Evolutionary conservation across 2,888 invertebrate species (phyloP).

Genomic region (Stramonita haemastoma): DNA sequence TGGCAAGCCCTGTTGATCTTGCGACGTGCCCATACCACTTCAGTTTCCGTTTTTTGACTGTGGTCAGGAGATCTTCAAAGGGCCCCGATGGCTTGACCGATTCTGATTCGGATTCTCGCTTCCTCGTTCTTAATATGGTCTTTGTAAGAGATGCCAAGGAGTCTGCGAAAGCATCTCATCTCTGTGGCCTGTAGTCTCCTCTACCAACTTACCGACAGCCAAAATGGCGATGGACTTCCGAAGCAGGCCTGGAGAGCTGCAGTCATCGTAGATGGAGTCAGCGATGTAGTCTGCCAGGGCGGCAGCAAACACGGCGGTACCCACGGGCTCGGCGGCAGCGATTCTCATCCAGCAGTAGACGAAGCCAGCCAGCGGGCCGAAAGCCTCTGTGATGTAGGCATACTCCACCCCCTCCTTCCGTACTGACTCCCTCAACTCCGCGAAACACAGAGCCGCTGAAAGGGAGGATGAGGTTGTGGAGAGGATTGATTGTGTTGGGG

Average conservation of each 20-base stretch:
- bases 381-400: slow-evolving; percentile 62
- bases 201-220: slow-evolving; percentile 64
- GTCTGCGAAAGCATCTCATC: too few species aligned
- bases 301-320: slow-evolving; percentile 60
- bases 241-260: slow-evolving; percentile 53
- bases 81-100: too few species aligned
- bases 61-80: too few species aligned
- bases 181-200: too few species aligned
- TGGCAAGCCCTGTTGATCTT: too few species aligned
- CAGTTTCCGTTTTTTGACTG: too few species aligned
- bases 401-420: slow-evolving; percentile 60
- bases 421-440: slow-evolving; percentile 61
- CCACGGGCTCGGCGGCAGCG: slow-evolving; percentile 68
- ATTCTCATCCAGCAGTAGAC: slow-evolving; percentile 64
- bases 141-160: too few species aligned
- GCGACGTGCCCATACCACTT: too few species aligned
- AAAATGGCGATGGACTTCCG: slow-evolving; percentile 61
- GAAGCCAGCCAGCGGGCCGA: slow-evolving; percentile 59
- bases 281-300: slow-evolving; percentile 61
- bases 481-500: not conserved
- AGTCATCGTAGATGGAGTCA: slow-evolving; percentile 56
- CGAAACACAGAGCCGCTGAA: slow-evolving; percentile 73
- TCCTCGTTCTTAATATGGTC: too few species aligned
- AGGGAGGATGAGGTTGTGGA: too few species aligned
- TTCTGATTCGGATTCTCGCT: too few species aligned